Percentiles rank a stretch among this genome's conserved stretches.
phyloP scores from a whole-genome alignment of 2,113 vertebrate genomes.

The Pycnonotus jocosus region DNA sequence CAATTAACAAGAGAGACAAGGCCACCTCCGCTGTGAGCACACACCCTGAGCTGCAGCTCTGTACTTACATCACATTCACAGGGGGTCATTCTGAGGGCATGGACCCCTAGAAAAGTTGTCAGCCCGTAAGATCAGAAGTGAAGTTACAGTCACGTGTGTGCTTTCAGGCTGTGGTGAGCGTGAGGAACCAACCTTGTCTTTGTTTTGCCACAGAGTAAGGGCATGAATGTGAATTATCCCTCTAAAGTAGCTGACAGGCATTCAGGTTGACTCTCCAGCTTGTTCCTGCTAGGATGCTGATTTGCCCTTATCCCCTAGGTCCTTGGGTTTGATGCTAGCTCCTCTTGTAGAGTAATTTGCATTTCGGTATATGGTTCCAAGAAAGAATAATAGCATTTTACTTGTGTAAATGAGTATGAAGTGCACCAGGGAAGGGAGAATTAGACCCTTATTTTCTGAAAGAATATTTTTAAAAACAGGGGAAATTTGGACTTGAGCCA shows the following conservation, averaged over 20 bases:
- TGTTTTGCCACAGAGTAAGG: neutral
- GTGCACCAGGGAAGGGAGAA: neutral
- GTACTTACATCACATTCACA: rapidly evolving
- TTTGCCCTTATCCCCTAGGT: neutral
- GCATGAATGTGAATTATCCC: neutral
- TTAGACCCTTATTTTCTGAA: neutral
- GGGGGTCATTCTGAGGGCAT: neutral
- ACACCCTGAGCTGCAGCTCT: neutral
- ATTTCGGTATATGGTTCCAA: neutral
- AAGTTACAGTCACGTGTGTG: neutral
- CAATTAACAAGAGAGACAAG: neutral
- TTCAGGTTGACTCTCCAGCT: neutral
- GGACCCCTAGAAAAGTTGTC: neutral
- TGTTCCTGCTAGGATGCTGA: neutral
- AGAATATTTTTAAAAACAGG: neutral
- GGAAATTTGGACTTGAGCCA: neutral
- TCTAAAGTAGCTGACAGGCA: neutral
- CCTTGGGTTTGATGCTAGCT: neutral
- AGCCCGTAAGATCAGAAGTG: neutral
- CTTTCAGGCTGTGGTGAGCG: neutral
- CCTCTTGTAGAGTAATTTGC: neutral
- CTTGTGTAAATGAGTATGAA: neutral
- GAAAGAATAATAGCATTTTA: neutral
- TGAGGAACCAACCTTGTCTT: neutral
- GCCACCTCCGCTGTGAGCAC: rapidly evolving